Evolutionary conservation across 1,140 invertebrate species (phyloP), one percentile per base, ranked within the genome.

Genomic region (Callitettix versicolor): DNA sequence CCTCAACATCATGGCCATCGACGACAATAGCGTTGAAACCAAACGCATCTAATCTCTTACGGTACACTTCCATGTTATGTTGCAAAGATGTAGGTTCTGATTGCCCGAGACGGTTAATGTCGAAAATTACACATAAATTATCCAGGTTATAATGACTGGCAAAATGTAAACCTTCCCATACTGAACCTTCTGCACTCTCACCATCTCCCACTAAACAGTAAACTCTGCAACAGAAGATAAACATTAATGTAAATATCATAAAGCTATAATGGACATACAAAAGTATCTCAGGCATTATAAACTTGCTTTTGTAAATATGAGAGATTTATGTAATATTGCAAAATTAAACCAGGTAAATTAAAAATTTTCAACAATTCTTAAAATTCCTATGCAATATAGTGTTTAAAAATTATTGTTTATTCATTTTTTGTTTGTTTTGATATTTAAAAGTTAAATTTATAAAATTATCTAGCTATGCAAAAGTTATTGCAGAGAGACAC

Each of bases 91-190:
- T 97, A 4, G 91, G 79, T 65, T 97, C 91, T 54, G 91, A 96
- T 73, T 99, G 96, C 17, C 97, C 97, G 26, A 99, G 77, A 47
- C 96, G 81, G 71, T 99, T 99, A 12, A 98, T 81, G 69, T 99
- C 97, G 67, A 99, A 91, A 65, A 99, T 92, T 15, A 92, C 91
- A 47, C 92, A 91, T 3, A 99, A 75, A 75, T 99, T 99, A 71
- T 98, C 93, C 24, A 99, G 78, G 54, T 95, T 91, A 72, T 99
- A 98, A 67, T 87, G 79, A 46, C 88, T 86, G 38, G 93, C 89
- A 73, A 99, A 99, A 63, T 93, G 81, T 40, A 98, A 73, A 0
- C 95, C 95, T 74, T 99, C 96, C 96, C 96, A 99, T 57, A 99
- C 83, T 14, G 93, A 95, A 57, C 97, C 97, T 76, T 99, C 97